Evolutionary conservation across 2,113 vertebrate species (phyloP).

Genomic region (Pachypanchax playfairii): DNA sequence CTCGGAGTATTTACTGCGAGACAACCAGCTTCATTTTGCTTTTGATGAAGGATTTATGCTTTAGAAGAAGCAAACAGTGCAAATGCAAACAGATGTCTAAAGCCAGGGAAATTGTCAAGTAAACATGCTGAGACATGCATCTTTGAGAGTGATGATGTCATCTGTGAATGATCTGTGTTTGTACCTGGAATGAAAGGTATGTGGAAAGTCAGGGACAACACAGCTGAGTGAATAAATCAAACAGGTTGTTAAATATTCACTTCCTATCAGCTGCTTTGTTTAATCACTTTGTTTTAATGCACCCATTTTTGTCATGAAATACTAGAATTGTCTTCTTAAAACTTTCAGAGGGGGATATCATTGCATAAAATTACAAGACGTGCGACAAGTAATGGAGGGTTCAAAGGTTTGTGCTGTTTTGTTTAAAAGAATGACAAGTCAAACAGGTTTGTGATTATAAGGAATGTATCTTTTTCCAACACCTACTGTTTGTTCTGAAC

Average conservation of each 20-base stretch:
- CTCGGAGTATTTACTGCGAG: slow-evolving; percentile 52
- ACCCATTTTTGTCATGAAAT: background rate
- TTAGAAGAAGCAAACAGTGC: slow-evolving; percentile 22
- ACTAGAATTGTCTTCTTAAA: background rate
- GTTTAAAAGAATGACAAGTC: background rate
- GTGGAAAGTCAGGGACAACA: slow-evolving; percentile 6
- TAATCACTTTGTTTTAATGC: background rate
- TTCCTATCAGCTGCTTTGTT: background rate
- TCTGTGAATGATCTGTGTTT: slow-evolving; percentile 18
- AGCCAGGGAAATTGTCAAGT: slow-evolving; percentile 8
- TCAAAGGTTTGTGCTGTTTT: background rate
- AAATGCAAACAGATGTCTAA: slow-evolving; percentile 15
- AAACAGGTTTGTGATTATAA: background rate
- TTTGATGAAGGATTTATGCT: slow-evolving; percentile 66
- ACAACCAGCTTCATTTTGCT: slow-evolving; percentile 55
- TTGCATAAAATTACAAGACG: background rate
- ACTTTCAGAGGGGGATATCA: background rate
- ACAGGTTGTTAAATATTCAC: slow-evolving; percentile 4
- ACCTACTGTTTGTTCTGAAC: background rate
- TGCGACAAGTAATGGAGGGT: background rate
- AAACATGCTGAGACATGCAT: slow-evolving; percentile 28
- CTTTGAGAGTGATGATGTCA: slow-evolving; percentile 24
- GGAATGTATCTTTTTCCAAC: background rate
- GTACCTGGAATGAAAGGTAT: slow-evolving; percentile 1
- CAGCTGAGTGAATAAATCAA: background rate